These are phyloP conservation scores for Cataglyphis altisquamis DNA, from an alignment of 2,888 invertebrate species.

Conservation along the genomic window DNA sequence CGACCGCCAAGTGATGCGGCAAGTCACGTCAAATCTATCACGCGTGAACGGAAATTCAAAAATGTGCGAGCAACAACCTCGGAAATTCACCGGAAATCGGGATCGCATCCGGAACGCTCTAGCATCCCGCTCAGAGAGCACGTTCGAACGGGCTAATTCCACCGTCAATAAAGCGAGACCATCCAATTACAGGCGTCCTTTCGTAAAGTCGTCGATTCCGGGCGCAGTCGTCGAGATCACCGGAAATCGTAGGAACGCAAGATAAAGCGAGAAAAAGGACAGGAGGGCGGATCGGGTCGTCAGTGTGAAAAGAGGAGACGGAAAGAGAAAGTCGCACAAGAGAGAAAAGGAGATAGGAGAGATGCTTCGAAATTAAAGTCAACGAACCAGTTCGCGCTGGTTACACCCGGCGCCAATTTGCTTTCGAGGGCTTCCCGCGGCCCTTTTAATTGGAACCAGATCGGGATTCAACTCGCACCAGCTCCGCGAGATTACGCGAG, in stretches of 20 bases:
- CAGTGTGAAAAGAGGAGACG: slow-evolving; percentile 9
- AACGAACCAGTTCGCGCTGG: slow-evolving; percentile 69
- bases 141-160: slow-evolving; percentile 74
- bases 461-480: slow-evolving; percentile 50
- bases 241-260: slow-evolving; percentile 47
- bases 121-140: slow-evolving; percentile 61
- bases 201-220: slow-evolving; percentile 63
- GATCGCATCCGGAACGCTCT: slow-evolving; percentile 54
- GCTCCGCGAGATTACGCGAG: slow-evolving; percentile 48
- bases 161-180: slow-evolving; percentile 75
- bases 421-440: slow-evolving; percentile 65
- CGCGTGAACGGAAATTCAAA: slow-evolving; percentile 50
- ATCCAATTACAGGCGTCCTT: slow-evolving; percentile 74
- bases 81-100: slow-evolving; percentile 59
- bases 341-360: background rate
- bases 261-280: slow-evolving; percentile 52
- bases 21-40: slow-evolving; percentile 16
- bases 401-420: slow-evolving; percentile 64
- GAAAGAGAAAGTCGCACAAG: background rate
- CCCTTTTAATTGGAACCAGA: slow-evolving; percentile 71
- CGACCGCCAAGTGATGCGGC: background rate
- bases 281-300: background rate
- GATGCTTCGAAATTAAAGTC: slow-evolving; percentile 73
- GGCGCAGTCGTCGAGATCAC: slow-evolving; percentile 65
- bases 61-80: slow-evolving; percentile 31